These are phyloP conservation scores for Pygoscelis antarcticus DNA, from an alignment of 2,113 vertebrate species.

Conservation along the genomic window DNA sequence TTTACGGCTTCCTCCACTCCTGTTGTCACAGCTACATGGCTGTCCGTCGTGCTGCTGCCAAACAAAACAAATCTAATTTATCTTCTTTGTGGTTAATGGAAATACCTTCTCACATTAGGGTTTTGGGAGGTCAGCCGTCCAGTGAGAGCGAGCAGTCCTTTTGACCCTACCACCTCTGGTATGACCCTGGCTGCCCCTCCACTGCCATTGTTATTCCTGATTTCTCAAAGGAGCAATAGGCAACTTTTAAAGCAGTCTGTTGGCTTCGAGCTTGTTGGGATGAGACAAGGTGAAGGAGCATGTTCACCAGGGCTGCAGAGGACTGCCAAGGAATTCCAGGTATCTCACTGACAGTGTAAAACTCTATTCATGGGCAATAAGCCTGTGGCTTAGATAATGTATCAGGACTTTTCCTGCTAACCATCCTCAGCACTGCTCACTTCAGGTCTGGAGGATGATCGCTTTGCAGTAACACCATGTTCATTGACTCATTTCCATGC, in stretches of 20 bases:
- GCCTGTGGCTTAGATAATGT: background rate
- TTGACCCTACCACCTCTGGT: background rate
- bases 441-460: background rate
- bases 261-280: background rate
- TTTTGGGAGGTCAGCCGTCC: background rate
- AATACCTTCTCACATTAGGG: background rate
- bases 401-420: background rate
- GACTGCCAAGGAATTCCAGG: background rate
- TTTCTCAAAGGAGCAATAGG: background rate
- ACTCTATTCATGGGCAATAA: background rate
- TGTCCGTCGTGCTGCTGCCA: background rate
- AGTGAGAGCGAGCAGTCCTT: background rate
- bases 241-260: rapidly evolving
- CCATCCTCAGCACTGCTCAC: background rate
- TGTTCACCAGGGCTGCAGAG: background rate
- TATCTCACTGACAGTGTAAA: background rate
- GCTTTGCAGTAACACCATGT: background rate
- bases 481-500: background rate
- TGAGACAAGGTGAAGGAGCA: background rate
- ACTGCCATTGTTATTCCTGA: background rate
- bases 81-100: background rate
- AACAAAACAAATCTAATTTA: background rate
- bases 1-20: background rate
- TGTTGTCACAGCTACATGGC: background rate
- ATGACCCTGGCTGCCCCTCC: background rate